A percentile compares a stretch with the other conserved stretches of the same genome.
phyloP scores from a whole-genome alignment of 2,113 vertebrate species.

The Pygoscelis adeliae region DNA sequence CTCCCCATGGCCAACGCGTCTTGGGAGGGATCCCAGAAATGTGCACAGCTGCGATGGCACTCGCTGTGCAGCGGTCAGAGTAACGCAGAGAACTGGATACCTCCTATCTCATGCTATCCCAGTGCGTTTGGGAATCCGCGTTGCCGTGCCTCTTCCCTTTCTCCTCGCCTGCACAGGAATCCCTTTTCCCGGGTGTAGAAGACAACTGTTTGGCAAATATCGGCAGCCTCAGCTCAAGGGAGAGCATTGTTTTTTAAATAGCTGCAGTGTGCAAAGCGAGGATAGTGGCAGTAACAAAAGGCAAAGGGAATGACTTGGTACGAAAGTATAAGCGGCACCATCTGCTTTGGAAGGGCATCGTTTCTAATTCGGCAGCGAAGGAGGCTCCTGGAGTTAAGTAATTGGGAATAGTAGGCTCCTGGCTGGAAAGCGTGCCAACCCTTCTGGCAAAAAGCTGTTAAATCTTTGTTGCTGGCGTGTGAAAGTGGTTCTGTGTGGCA shows the following conservation, averaged over 20 bases:
- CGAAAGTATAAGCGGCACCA: neutral
- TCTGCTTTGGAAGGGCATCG: slow-evolving; percentile 17
- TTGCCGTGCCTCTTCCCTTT: neutral
- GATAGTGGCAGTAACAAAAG: neutral
- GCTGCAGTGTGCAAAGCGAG: neutral
- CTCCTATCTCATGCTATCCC: neutral
- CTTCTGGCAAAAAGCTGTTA: slow-evolving; percentile 54
- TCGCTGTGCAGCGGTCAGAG: neutral
- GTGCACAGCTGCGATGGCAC: rapidly evolving
- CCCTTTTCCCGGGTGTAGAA: neutral
- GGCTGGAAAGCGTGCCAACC: slow-evolving; percentile 45
- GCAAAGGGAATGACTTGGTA: neutral
- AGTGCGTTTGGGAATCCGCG: rapidly evolving
- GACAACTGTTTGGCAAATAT: neutral
- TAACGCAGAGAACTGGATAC: rapidly evolving
- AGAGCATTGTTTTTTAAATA: neutral
- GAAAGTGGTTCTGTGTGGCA: neutral
- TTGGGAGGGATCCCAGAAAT: neutral
- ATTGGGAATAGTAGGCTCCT: slow-evolving; percentile 55
- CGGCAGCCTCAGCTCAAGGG: neutral
- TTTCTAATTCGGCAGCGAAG: neutral
- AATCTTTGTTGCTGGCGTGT: neutral
- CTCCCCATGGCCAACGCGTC: rapidly evolving
- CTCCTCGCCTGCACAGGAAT: neutral
- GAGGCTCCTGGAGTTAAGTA: slow-evolving; percentile 58